phyloP scores from a whole-genome alignment of 2,797 vertebrate genomes.

The Psittacula derbiana region DNA sequence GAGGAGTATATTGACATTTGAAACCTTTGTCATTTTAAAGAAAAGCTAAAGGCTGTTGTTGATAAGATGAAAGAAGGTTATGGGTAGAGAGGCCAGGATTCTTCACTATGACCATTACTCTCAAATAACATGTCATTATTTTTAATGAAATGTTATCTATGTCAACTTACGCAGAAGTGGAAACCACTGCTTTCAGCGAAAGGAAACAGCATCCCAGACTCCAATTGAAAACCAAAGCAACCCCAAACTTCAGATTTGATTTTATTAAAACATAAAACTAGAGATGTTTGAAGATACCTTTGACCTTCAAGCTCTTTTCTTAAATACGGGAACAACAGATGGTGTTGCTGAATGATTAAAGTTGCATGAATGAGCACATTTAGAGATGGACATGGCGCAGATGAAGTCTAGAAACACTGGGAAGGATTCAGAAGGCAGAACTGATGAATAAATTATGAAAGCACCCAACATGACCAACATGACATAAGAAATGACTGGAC shows the following conservation, averaged over 20 bases:
- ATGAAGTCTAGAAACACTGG: neutral
- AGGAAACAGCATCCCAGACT: neutral
- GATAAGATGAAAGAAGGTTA: neutral
- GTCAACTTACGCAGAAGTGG: neutral
- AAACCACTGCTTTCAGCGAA: neutral
- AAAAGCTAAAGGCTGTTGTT: neutral
- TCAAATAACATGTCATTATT: conserved; percentile 4
- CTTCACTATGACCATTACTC: neutral
- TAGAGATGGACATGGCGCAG: neutral
- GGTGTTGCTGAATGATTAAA: neutral
- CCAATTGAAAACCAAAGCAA: neutral
- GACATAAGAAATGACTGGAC: neutral
- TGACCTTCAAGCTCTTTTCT: conserved; percentile 18
- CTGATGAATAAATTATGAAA: neutral
- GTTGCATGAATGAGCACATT: neutral
- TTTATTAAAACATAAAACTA: neutral
- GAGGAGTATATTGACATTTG: neutral
- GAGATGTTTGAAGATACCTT: neutral
- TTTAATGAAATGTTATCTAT: neutral
- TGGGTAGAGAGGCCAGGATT: neutral
- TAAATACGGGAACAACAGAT: neutral
- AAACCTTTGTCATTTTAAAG: neutral
- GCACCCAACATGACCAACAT: neutral
- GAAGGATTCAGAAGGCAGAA: neutral
- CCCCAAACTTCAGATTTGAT: neutral